A percentile compares a stretch with the other conserved stretches of the same genome.
Evolutionary conservation across 2,797 vertebrate species (phyloP).

Genomic region (Cossypha heuglini): DNA sequence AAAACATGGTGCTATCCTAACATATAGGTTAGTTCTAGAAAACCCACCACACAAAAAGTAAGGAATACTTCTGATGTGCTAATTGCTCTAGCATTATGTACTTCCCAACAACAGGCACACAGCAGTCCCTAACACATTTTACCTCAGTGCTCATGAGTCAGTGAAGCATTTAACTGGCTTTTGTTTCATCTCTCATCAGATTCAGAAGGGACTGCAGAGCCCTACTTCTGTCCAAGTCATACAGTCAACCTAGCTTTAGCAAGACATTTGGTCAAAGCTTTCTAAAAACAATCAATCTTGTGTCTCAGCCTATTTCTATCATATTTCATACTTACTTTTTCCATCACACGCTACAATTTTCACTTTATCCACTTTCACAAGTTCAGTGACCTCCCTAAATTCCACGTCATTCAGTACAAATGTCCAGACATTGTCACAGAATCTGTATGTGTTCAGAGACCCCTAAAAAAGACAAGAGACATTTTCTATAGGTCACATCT

Average conservation of each 20-base stretch:
- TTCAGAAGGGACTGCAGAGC: background rate
- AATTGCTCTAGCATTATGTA: background rate
- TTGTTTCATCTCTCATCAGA: background rate
- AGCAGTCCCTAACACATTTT: background rate
- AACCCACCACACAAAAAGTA: background rate
- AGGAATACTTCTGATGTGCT: background rate
- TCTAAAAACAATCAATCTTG: background rate
- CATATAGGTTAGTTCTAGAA: background rate
- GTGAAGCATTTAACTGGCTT: background rate
- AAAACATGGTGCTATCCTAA: background rate
- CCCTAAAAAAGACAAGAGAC: conserved; percentile 81
- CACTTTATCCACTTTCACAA: conserved; percentile 98
- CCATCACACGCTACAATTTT: conserved; percentile 98
- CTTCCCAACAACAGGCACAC: background rate
- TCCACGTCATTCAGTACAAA: conserved; percentile 98
- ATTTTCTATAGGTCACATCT: background rate
- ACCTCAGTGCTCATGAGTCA: background rate
- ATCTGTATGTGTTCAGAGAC: conserved; percentile 96
- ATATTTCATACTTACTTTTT: conserved; percentile 87
- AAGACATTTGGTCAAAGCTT: background rate
- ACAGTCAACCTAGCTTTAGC: background rate
- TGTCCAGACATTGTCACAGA: conserved; percentile 99
- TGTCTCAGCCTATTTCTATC: background rate
- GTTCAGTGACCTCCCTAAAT: conserved; percentile 96
- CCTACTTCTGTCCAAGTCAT: background rate